Conservation (phyloP, 37 sponge, comb jelly and placozoan genomes). For the Ianthella basta region DNA sequence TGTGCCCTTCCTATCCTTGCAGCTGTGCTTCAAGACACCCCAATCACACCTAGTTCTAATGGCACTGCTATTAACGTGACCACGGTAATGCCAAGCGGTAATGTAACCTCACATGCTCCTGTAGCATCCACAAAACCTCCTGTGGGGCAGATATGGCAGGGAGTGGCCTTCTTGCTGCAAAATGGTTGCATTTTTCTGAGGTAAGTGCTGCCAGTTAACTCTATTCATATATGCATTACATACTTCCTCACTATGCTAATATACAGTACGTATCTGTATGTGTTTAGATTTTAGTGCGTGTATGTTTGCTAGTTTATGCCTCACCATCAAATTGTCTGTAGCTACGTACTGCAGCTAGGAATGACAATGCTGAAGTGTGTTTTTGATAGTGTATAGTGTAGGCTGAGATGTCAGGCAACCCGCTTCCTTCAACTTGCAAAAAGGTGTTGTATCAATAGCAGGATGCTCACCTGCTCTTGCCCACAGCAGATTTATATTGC, state of each 20-base stretch:
- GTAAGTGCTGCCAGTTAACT: constrained; percentile 17
- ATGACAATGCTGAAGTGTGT: too few species aligned
- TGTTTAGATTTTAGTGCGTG: constrained; percentile 14
- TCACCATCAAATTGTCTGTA: too few species aligned
- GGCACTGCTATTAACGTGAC: not conserved
- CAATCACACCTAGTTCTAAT: not conserved
- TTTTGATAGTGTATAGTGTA: too few species aligned
- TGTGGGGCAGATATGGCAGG: constrained; percentile 52
- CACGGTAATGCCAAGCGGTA: not conserved
- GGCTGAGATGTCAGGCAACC: too few species aligned
- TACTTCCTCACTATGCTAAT: not conserved
- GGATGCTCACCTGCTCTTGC: too few species aligned
- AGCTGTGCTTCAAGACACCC: not conserved
- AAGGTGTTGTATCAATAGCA: too few species aligned
- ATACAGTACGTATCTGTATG: not conserved
- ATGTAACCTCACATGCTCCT: not conserved
- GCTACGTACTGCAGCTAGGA: too few species aligned
- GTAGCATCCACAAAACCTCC: not conserved
- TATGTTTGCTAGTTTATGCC: not conserved
- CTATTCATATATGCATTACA: not conserved
- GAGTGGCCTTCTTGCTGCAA: constrained; percentile 73
- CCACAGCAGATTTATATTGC: too few species aligned
- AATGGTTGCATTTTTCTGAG: constrained; percentile 77
- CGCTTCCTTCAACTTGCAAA: too few species aligned
- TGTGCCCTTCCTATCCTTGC: not conserved